Percentiles rank a stretch among this genome's conserved stretches.
phyloP scores from a whole-genome alignment of 2,113 vertebrate species.

The Hemibagrus wyckioides region DNA sequence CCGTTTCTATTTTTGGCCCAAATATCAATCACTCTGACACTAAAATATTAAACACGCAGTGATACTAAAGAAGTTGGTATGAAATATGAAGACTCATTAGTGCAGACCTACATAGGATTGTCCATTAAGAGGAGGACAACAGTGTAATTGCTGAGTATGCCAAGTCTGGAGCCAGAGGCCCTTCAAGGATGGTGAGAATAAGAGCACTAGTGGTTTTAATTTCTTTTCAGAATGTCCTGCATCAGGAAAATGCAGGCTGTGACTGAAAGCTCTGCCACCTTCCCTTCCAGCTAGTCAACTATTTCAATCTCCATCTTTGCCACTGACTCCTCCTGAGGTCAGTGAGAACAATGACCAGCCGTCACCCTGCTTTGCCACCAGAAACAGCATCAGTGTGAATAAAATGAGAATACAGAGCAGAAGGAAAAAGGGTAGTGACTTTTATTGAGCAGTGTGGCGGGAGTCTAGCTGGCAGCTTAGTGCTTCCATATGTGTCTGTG shows the following conservation, averaged over 20 bases:
- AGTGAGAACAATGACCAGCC: conserved; percentile 7
- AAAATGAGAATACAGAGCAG: conserved; percentile 16
- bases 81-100: conserved; percentile 59
- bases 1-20: conserved; percentile 51
- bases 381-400: conserved; percentile 14
- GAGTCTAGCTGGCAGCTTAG: conserved; percentile 32
- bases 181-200: conserved; percentile 3
- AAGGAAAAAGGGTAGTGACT: conserved; percentile 39
- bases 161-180: conserved; percentile 9
- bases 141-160: conserved; percentile 24
- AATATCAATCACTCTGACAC: conserved; percentile 47
- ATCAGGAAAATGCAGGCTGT: conserved; percentile 1
- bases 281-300: background rate
- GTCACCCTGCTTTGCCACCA: conserved; percentile 7
- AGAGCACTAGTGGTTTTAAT: background rate
- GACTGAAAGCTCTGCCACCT: background rate
- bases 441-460: conserved; percentile 45
- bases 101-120: conserved; percentile 36
- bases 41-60: conserved; percentile 57
- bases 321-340: conserved; percentile 9
- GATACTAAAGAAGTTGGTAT: conserved; percentile 47
- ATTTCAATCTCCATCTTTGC: conserved; percentile 17
- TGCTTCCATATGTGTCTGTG: conserved; percentile 51
- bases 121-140: conserved; percentile 41
- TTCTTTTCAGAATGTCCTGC: conserved; percentile 11